Base-by-base conservation (phyloP, 2,113 vertebrate species). In the Corythoichthys intestinalis region DNA sequence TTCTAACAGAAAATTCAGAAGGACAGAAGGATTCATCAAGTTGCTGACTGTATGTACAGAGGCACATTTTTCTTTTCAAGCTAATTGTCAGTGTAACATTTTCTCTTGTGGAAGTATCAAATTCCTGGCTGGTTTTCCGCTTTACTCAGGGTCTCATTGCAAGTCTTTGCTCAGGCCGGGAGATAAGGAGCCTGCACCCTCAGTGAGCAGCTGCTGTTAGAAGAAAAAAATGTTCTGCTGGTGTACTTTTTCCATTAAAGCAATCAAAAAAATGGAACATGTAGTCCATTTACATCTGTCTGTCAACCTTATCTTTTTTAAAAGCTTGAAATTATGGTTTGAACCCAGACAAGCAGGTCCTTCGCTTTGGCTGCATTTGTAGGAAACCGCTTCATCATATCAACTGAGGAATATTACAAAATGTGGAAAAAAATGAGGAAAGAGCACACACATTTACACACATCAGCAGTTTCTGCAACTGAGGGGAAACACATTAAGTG, bases 171-270 rank as follows among this genome's bases (percentile, higher is more conserved):
- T 68, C 46, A 66, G 77, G 54, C 39, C 56, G 28, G 12, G 35
- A 83, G 74, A 83, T 82, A 77, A 80, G 73, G 56, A 69, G 65
- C 47, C 48, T 69, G 50, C 54, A 56, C 65, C 38, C 59, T 75
- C 48, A 56, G 61, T 39, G 61, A 80, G 71, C 5, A 69, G 34
- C 63, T 70, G 65, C 63, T 64, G 73, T 74, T 63, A 79, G 41
- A 83, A 62, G 66, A 79, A 47, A 82, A 60, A 77, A 52, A 70
- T 64, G 28, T 70, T 78, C n/a, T 28, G 64, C 63, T 66, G 75
- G 57, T 75, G 74, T 75, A 59, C 39, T 59, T 60, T 74, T 77
- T 71, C 64, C 10, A 66, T 79, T 77, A 73, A 69, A 77, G 74
- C 58, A 75, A 80, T 77, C 68, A 2, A 44, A 44, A 44, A 76